Percentiles rank a stretch among this genome's conserved stretches.
Conservation (phyloP, 2,888 invertebrate genomes). For the Tipula vernalis region DNA sequence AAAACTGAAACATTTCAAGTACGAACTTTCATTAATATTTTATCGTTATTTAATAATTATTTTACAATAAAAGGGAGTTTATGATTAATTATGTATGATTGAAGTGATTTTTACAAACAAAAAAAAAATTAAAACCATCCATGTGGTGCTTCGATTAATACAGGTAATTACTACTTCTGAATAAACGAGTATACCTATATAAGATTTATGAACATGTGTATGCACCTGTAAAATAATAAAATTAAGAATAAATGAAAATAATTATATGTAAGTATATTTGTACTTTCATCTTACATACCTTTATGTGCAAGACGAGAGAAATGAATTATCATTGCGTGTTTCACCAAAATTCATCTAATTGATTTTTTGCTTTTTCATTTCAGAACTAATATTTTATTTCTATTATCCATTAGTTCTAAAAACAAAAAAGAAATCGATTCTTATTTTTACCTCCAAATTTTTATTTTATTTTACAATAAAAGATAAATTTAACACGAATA, state of each 20-base stretch:
- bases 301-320: neutral
- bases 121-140: neutral
- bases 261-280: neutral
- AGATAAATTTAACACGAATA: neutral
- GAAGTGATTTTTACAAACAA: neutral
- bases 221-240: neutral
- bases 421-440: neutral
- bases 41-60: neutral
- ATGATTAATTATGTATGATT: neutral
- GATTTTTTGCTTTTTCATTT: neutral
- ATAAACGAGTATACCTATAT: neutral
- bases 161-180: neutral
- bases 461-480: neutral
- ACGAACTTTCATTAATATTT: neutral
- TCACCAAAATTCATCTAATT: neutral
- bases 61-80: neutral
- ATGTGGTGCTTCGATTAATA: neutral
- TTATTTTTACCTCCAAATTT: neutral
- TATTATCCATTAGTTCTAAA: neutral
- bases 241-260: neutral
- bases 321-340: neutral
- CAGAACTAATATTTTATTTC: neutral
- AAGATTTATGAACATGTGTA: neutral
- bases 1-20: neutral
- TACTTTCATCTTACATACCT: neutral